Percentiles rank a stretch among this genome's conserved stretches.
phyloP scores from a whole-genome alignment of 2,797 vertebrate species.

The Sphenopsis melanotis region DNA sequence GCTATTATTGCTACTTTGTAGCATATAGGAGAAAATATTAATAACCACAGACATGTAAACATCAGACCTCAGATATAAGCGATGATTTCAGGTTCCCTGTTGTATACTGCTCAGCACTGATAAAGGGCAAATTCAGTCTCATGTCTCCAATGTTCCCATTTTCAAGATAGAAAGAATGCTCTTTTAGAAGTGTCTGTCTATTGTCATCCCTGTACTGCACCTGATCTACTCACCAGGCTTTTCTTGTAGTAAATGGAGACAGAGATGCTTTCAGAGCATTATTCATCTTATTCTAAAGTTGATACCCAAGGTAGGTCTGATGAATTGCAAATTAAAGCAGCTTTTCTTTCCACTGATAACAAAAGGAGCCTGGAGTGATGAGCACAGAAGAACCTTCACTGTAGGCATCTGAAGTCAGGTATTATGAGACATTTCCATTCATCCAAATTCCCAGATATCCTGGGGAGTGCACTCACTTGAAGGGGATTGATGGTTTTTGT shows the following conservation, averaged over 20 bases:
- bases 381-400: background rate
- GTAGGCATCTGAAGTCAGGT: background rate
- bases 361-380: background rate
- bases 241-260: background rate
- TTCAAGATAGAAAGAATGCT: background rate
- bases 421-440: background rate
- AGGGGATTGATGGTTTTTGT: background rate
- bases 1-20: background rate
- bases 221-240: background rate
- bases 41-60: background rate
- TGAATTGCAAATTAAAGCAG: slow-evolving; percentile 4
- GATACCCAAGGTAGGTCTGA: background rate
- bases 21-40: background rate
- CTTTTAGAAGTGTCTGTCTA: background rate
- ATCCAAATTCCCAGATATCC: background rate
- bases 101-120: background rate
- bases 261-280: background rate
- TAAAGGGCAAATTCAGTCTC: background rate
- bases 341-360: background rate
- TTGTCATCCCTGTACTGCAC: background rate
- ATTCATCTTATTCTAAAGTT: background rate
- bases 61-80: background rate
- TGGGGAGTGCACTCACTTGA: background rate
- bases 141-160: background rate
- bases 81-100: background rate